Evolutionary conservation across 1,140 invertebrate species (phyloP).

Genomic region (Meloidogyne floridensis): DNA sequence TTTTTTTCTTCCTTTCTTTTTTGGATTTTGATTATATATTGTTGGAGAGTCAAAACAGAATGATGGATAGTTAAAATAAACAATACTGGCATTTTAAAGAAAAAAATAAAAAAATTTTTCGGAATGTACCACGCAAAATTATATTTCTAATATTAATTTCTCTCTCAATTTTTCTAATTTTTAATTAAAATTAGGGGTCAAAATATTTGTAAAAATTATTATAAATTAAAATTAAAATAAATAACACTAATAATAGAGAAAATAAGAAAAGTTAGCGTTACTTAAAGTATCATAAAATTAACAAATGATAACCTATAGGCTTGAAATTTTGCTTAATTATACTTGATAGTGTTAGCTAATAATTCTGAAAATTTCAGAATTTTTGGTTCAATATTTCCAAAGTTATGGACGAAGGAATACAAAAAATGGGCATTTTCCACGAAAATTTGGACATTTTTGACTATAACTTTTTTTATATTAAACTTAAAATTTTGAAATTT

Average conservation of each 20-base stretch:
- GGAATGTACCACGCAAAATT: background rate
- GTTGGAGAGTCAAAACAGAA: background rate
- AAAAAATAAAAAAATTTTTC: background rate
- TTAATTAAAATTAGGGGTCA: no score
- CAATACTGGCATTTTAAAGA: background rate
- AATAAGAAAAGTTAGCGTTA: no score
- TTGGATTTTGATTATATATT: conserved; percentile 2
- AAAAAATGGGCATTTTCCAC: no score
- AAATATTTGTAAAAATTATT: background rate
- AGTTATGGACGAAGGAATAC: background rate
- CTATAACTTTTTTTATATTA: background rate
- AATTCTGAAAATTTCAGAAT: background rate
- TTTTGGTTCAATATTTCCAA: background rate
- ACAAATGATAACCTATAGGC: no score
- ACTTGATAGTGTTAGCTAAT: no score
- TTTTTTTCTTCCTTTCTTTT: background rate
- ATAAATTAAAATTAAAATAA: background rate
- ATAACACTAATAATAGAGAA: background rate
- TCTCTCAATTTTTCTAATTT: no score
- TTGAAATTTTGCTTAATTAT: no score
- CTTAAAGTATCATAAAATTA: no score
- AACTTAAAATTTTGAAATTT: background rate
- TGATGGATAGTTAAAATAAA: conserved; percentile 5
- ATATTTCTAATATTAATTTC: background rate
- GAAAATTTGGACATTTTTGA: background rate